Evolutionary conservation across 2,888 invertebrate species (phyloP), one percentile per base, ranked within the genome.

Genomic region (Drosophila picticornis): DNA sequence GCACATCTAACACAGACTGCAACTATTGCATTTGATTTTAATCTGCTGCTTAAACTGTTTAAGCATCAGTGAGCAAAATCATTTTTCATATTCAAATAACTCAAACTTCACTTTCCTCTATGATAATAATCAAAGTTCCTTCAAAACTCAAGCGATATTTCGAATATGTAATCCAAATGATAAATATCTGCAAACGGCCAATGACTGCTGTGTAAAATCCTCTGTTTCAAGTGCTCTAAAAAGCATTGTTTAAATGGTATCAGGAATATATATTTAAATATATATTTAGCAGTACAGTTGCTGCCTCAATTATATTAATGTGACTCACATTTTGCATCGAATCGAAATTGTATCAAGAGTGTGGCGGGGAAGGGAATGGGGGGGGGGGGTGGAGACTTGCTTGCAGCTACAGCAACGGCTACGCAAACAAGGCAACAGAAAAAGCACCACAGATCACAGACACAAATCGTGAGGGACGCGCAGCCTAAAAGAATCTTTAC

Each of bases 401-500:
- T 53, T 56, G 63, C 72, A 55, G 51, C 46, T 25, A 25, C 48
- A 65, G 72, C 66, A 61, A 72, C n/a, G 62, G 71, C 71, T 63
- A 71, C 29, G 76, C 71, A 77, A 67, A 72, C 62, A 67, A 59
- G 77, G 53, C 40, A 55, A 40, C 51, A 59, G 40, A 52, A 55
- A 50, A 36, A 73, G 43, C 46, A 31, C 25, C 36, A 38, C 55
- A 34, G 51, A 72, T 25, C 32, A 53, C 72, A 51, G 64, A 65
- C 64, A 72, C 43, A 68, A 56, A 56, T 76, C 67, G 60, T 61
- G 60, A 59, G 77, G 55, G 36, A 56, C 50, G 68, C 50, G 60
- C 31, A 36, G 61, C 66, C 76, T 27, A 58, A 77, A 77, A 73
- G 81, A 79, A 83, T 74, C 76, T 72, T 79, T 64, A 81, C 56